phyloP scores from a whole-genome alignment of 1,140 invertebrate genomes.

The Teleopsis dalmanni region DNA sequence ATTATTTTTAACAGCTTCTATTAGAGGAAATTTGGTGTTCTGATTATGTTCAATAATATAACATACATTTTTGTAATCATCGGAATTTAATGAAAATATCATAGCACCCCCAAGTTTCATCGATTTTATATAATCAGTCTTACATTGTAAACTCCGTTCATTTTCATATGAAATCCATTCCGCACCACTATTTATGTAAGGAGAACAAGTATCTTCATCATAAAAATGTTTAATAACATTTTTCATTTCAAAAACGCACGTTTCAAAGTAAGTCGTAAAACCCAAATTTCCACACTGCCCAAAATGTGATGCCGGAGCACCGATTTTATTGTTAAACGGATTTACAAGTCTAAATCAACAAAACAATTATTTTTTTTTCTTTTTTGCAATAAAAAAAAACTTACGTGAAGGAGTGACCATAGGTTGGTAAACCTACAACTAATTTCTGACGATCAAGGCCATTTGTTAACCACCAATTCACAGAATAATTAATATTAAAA shows the following conservation, averaged over 20 bases:
- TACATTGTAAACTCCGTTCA: slow-evolving; percentile 61
- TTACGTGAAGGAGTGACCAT: slow-evolving; percentile 74
- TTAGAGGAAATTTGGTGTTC: slow-evolving; percentile 39
- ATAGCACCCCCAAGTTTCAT: slow-evolving; percentile 63
- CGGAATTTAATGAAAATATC: slow-evolving; percentile 67
- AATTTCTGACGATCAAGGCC: slow-evolving; percentile 80
- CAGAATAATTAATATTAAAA: slow-evolving; percentile 76
- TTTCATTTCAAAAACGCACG: slow-evolving; percentile 57
- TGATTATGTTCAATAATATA: neutral
- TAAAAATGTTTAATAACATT: slow-evolving; percentile 49
- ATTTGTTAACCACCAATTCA: slow-evolving; percentile 67
- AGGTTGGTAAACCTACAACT: slow-evolving; percentile 81
- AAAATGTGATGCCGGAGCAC: slow-evolving; percentile 61
- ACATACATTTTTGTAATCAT: slow-evolving; percentile 55
- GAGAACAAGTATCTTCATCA: slow-evolving; percentile 63
- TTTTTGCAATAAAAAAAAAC: slow-evolving; percentile 15
- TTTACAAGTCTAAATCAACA: slow-evolving; percentile 55
- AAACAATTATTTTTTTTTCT: neutral
- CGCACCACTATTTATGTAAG: slow-evolving; percentile 63
- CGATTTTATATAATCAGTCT: slow-evolving; percentile 59
- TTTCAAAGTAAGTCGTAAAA: slow-evolving; percentile 60
- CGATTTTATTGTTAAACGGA: slow-evolving; percentile 55
- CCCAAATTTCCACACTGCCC: slow-evolving; percentile 60
- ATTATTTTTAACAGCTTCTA: slow-evolving; percentile 31
- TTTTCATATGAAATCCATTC: slow-evolving; percentile 91